A percentile compares a stretch with the other conserved stretches of the same genome.
Conservation (phyloP, 2,113 vertebrate genomes). For the Aspidoscelis tigris region DNA sequence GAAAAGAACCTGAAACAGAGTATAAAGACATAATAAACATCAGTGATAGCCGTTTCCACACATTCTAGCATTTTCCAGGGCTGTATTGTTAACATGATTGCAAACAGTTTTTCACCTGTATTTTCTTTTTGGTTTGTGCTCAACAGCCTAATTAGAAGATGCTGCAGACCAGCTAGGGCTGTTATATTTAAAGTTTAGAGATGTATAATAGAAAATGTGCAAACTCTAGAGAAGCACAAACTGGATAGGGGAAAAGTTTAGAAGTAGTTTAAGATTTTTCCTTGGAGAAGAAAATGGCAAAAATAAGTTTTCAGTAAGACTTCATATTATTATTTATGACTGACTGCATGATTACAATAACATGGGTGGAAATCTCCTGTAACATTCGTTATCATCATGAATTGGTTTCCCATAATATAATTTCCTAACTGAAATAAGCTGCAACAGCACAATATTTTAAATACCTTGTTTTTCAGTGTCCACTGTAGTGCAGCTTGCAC, state of each 20-base stretch:
- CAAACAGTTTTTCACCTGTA: conserved; percentile 37
- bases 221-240: not conserved
- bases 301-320: conserved; percentile 9
- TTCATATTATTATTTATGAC: conserved; percentile 6
- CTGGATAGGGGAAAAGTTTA: not conserved
- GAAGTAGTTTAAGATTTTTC: conserved; percentile 13
- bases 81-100: conserved; percentile 5
- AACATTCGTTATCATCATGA: conserved; percentile 27
- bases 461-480: not conserved
- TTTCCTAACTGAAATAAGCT: not conserved
- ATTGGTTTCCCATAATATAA: conserved; percentile 1
- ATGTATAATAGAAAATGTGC: conserved; percentile 15
- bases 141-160: conserved; percentile 2
- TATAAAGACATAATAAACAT: conserved; percentile 43
- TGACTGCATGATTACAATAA: conserved; percentile 21
- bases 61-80: conserved; percentile 31
- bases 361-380: conserved; percentile 19
- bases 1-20: not conserved
- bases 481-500: not conserved
- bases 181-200: conserved; percentile 15
- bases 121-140: conserved; percentile 43
- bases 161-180: conserved; percentile 16
- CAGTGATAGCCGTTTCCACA: conserved; percentile 53
- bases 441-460: not conserved
- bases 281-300: conserved; percentile 21